A percentile compares a stretch with the other conserved stretches of the same genome.
Evolutionary conservation across 2,888 invertebrate species (phyloP).

Genomic region (Pristionchus arcanus): DNA sequence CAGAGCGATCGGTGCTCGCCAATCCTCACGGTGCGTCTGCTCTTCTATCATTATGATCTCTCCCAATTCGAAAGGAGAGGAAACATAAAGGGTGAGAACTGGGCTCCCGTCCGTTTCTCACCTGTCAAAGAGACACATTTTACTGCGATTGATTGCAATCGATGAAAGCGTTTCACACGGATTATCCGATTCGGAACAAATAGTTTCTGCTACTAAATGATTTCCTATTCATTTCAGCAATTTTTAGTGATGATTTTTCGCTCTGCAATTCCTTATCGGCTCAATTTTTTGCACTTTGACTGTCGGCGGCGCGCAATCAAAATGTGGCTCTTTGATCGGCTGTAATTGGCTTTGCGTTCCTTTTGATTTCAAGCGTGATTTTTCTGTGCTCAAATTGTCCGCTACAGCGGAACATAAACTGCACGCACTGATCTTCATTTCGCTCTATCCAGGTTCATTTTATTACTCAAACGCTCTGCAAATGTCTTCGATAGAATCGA

Average conservation of each 20-base stretch:
- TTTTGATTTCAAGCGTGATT: background rate
- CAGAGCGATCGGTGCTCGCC: background rate
- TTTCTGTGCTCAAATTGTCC: background rate
- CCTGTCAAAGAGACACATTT: background rate
- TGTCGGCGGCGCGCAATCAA: background rate
- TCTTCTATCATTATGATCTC: background rate
- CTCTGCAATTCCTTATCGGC: background rate
- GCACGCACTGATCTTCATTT: background rate
- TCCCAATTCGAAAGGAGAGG: background rate
- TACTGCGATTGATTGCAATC: background rate
- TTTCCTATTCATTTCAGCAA: background rate
- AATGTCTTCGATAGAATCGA: background rate
- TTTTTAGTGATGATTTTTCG: background rate
- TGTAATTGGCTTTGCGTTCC: constrained; percentile 3
- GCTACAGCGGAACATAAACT: background rate
- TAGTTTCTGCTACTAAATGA: no score
- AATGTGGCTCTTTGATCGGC: background rate
- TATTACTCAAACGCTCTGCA: background rate
- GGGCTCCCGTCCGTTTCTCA: background rate
- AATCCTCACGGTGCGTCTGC: background rate
- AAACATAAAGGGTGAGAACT: background rate
- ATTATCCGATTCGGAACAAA: no score
- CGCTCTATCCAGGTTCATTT: background rate
- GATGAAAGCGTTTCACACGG: no score
- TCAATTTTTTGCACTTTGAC: background rate